Evolutionary conservation across 92 coral and sea anemone genomes (phyloP).

Genomic region (Parazoanthus darwini): DNA sequence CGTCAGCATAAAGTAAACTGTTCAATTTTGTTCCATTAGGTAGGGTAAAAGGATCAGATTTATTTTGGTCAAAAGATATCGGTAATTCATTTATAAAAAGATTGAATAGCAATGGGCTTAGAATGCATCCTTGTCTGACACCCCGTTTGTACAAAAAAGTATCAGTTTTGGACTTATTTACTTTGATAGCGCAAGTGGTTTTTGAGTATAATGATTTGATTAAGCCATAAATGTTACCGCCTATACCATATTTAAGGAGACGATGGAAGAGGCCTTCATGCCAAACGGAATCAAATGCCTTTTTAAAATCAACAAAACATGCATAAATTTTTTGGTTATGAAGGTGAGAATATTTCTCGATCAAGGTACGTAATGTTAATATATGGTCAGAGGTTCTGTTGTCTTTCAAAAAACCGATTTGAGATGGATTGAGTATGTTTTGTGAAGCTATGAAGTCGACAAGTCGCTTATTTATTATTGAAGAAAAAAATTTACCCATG

Average conservation of each 20-base stretch:
- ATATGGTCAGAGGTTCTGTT: constrained; percentile 51
- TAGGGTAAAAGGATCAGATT: too few relatives aligned
- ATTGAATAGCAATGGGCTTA: too few relatives aligned
- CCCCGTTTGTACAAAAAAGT: not conserved
- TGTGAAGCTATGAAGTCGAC: constrained; percentile 26
- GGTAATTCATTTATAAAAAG: too few relatives aligned
- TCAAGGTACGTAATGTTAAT: constrained; percentile 47
- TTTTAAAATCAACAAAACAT: too few relatives aligned
- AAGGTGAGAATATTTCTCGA: constrained; percentile 48
- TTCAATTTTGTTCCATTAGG: too few relatives aligned
- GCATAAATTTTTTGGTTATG: constrained; percentile 6
- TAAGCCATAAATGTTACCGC: constrained; percentile 52
- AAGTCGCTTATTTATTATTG: constrained; percentile 50
- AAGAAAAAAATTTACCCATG: constrained; percentile 51
- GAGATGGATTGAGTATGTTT: constrained; percentile 45
- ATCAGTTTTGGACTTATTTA: not conserved
- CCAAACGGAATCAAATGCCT: constrained; percentile 34
- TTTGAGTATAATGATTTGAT: constrained; percentile 51
- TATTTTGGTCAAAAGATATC: too few relatives aligned
- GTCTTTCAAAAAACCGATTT: constrained; percentile 54
- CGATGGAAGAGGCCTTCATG: constrained; percentile 50
- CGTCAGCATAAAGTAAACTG: too few relatives aligned
- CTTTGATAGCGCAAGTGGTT: not conserved
- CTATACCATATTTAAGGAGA: constrained; percentile 42
- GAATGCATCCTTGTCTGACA: too few relatives aligned